Evolutionary conservation across 2,888 invertebrate genomes (phyloP).

Genomic region (Caenorhabditis sp.): DNA sequence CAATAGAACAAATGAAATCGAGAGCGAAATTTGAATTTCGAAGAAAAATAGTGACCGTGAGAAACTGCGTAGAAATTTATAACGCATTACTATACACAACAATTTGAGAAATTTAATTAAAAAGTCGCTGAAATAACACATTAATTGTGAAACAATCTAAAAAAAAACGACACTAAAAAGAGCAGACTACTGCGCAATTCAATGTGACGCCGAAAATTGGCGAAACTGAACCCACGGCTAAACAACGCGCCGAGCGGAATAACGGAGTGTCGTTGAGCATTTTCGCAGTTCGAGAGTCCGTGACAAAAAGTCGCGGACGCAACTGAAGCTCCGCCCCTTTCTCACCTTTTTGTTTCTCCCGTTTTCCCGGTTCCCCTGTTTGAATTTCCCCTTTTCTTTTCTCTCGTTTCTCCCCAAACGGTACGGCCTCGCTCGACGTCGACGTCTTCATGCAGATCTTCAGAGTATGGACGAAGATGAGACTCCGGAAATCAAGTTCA

Average conservation of each 20-base stretch:
- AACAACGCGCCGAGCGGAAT: conserved; percentile 20
- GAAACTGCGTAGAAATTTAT: too few species aligned
- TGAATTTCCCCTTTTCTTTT: too few species aligned
- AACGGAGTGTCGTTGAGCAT: conserved; percentile 23
- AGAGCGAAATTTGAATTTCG: too few species aligned
- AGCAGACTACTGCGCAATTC: neutral
- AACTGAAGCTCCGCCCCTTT: too few species aligned
- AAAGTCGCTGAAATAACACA: neutral
- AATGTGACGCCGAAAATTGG: conserved; percentile 12
- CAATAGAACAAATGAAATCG: neutral
- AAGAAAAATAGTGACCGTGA: too few species aligned
- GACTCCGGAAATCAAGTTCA: neutral
- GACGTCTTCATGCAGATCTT: too few species aligned
- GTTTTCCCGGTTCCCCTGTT: too few species aligned
- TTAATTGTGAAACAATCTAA: neutral
- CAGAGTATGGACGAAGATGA: neutral
- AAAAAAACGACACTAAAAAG: neutral
- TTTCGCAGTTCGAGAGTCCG: neutral
- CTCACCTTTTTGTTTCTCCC: too few species aligned
- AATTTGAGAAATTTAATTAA: neutral
- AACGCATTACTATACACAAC: too few species aligned
- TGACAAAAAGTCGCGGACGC: neutral
- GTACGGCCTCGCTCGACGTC: too few species aligned
- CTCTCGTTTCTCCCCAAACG: too few species aligned
- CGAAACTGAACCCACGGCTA: neutral